These are phyloP conservation scores for Ellobius talpinus DNA, from an alignment of 2,113 vertebrate genomes.

Conservation along the genomic window DNA sequence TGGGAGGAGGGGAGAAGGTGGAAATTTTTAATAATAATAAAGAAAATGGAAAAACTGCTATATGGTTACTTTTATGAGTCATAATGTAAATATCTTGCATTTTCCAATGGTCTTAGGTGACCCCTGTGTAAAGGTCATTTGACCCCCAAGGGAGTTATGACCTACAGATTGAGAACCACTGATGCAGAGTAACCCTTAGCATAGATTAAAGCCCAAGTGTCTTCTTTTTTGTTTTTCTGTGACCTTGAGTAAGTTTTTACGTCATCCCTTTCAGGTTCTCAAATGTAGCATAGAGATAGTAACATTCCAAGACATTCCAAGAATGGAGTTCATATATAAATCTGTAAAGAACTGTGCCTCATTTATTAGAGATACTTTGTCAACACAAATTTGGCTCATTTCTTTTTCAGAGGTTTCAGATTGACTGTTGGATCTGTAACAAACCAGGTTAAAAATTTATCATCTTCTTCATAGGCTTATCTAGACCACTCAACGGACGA, in stretches of 20 bases:
- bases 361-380: neutral
- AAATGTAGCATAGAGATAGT: neutral
- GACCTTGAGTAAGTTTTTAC: neutral
- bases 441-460: constrained; percentile 1
- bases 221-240: neutral
- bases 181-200: neutral
- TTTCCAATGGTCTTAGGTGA: neutral
- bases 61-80: neutral
- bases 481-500: neutral
- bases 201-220: neutral
- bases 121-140: neutral
- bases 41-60: neutral
- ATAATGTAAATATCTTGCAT: neutral
- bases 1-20: no score
- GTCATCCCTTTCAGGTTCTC: neutral
- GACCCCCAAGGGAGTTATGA: neutral
- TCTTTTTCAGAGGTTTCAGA: neutral
- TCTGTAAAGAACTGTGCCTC: neutral
- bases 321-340: neutral
- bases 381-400: neutral
- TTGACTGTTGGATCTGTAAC: neutral
- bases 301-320: neutral
- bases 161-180: neutral
- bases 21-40: no score
- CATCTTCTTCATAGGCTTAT: neutral